Evolutionary conservation across 2,797 vertebrate species (phyloP).

Genomic region (Pempheris klunzingeri): DNA sequence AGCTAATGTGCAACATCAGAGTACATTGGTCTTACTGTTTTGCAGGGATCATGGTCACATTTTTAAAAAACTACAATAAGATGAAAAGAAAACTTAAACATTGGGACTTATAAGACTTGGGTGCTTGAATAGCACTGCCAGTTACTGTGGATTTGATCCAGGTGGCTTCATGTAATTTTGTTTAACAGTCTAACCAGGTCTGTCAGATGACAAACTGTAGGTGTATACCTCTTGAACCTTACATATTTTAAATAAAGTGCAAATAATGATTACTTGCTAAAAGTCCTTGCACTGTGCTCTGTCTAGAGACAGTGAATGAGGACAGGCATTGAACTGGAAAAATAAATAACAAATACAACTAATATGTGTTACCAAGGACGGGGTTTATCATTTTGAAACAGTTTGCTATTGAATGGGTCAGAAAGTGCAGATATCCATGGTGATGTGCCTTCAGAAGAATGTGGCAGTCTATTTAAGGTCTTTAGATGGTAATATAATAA

Average conservation of each 20-base stretch:
- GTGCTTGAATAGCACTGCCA: background rate
- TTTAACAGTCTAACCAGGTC: constrained; percentile 11
- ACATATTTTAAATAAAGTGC: constrained; percentile 26
- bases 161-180: background rate
- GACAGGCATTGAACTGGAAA: constrained; percentile 6
- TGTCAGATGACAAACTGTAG: constrained; percentile 20
- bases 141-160: constrained; percentile 11
- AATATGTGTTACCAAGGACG: constrained; percentile 21
- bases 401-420: background rate
- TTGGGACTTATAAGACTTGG: background rate
- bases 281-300: constrained; percentile 1
- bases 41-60: background rate
- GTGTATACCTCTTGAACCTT: constrained; percentile 28
- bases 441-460: background rate
- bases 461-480: background rate
- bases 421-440: background rate
- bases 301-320: constrained; percentile 51
- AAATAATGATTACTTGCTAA: constrained; percentile 34
- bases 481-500: background rate
- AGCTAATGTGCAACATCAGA: constrained; percentile 5
- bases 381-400: background rate
- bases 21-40: background rate
- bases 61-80: background rate
- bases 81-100: background rate
- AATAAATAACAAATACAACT: constrained; percentile 2